These are phyloP conservation scores for Aselliscus stoliczkanus DNA, from an alignment of 2,797 vertebrate species.

Conservation along the genomic window DNA sequence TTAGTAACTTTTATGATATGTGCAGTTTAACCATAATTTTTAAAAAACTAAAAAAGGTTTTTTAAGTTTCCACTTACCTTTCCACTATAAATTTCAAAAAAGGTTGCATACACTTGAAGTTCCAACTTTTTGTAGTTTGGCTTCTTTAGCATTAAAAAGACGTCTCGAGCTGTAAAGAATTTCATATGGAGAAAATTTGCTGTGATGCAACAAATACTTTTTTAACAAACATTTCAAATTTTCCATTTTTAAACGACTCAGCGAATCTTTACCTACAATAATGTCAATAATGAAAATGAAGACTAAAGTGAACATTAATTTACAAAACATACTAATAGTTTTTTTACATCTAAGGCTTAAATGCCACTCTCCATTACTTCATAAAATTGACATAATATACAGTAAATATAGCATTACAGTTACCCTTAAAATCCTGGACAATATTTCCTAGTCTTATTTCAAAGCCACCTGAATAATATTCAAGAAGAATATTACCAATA, in stretches of 20 bases:
- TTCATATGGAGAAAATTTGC: slow-evolving; percentile 42
- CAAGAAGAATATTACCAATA: neutral
- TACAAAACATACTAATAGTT: neutral
- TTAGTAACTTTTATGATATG: neutral
- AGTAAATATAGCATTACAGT: neutral
- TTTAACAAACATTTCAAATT: slow-evolving; percentile 22
- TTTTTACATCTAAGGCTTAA: neutral
- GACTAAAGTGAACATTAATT: neutral
- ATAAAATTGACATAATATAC: neutral
- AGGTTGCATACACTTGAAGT: slow-evolving; percentile 96
- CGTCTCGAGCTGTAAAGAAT: slow-evolving; percentile 90
- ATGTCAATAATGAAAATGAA: slow-evolving; percentile 22
- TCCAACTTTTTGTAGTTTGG: slow-evolving; percentile 97
- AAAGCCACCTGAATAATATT: neutral
- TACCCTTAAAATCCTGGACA: neutral
- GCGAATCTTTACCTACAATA: slow-evolving; percentile 11
- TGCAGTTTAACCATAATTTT: neutral
- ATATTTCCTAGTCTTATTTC: slow-evolving; percentile 11
- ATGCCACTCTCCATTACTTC: neutral
- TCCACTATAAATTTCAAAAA: slow-evolving; percentile 99
- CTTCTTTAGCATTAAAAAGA: slow-evolving; percentile 97
- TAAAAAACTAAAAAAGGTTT: neutral
- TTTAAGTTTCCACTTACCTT: slow-evolving; percentile 84
- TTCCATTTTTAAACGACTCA: neutral
- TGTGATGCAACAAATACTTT: slow-evolving; percentile 31